Percentiles rank a stretch among this genome's conserved stretches.
phyloP scores from a whole-genome alignment of 2,888 invertebrate species.

The Luffia ferchaultella region DNA sequence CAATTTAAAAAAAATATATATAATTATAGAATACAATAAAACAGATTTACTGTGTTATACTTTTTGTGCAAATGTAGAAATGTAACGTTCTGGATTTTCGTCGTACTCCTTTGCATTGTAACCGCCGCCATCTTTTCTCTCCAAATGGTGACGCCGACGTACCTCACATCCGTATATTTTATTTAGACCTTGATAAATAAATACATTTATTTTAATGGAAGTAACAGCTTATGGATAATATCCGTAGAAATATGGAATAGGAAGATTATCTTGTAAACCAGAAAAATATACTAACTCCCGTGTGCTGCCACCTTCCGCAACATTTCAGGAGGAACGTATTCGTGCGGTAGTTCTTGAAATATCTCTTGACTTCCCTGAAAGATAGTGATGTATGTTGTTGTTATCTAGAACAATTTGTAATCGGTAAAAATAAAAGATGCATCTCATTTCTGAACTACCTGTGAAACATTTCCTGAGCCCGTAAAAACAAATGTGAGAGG shows the following conservation, averaged over 20 bases:
- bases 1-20: too few species aligned
- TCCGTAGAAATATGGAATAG: background rate
- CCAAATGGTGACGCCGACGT: conserved; percentile 91
- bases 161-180: conserved; percentile 98
- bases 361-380: conserved; percentile 84
- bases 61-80: conserved; percentile 94
- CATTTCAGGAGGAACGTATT: conserved; percentile 96
- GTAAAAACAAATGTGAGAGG: conserved; percentile 98
- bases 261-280: conserved; percentile 3
- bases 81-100: conserved; percentile 91
- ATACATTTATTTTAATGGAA: background rate
- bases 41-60: conserved; percentile 46
- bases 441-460: conserved; percentile 47
- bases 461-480: conserved; percentile 97
- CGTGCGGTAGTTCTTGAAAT: conserved; percentile 96
- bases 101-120: conserved; percentile 89
- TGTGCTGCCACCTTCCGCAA: conserved; percentile 95
- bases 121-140: conserved; percentile 90
- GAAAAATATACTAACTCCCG: conserved; percentile 75
- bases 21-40: too few species aligned
- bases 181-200: conserved; percentile 72
- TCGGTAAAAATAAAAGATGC: background rate
- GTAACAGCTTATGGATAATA: background rate
- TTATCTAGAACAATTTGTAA: too few species aligned
- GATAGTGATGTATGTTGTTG: background rate